A percentile compares a stretch with the other conserved stretches of the same genome.
Conservation (phyloP, 2,888 invertebrate species). For the Gastracanthus pulcherrimus region DNA sequence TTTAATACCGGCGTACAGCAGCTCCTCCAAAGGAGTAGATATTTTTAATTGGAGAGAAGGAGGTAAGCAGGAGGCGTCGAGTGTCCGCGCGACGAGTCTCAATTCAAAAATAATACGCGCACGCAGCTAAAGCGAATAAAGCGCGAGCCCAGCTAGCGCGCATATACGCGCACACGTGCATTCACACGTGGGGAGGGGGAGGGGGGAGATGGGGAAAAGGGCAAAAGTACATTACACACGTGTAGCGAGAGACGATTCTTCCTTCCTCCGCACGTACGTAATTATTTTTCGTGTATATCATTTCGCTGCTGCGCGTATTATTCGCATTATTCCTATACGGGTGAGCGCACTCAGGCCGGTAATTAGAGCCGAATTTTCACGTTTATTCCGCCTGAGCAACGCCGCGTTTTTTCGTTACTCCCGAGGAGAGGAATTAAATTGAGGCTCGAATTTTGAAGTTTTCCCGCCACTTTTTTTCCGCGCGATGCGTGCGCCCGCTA, state of each 20-base stretch:
- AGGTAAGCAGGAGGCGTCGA: no score
- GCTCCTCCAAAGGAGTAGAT: not conserved
- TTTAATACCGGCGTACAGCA: not conserved
- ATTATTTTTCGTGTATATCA: conserved; percentile 22
- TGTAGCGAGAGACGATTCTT: no score
- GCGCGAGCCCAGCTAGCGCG: not conserved
- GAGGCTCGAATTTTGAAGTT: conserved; percentile 25
- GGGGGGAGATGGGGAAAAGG: not conserved
- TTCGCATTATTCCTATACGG: not conserved
- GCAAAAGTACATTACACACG: no score
- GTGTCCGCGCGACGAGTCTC: not conserved
- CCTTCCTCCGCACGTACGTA: no score
- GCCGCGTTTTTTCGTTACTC: not conserved
- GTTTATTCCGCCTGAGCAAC: not conserved
- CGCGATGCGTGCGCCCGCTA: not conserved
- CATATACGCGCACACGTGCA: no score
- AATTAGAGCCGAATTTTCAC: conserved; percentile 28
- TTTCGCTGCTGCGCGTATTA: not conserved
- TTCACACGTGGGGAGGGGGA: not conserved
- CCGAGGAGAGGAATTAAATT: not conserved
- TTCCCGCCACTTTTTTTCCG: not conserved
- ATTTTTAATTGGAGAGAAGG: not conserved
- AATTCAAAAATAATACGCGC: not conserved
- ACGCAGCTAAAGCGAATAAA: not conserved
- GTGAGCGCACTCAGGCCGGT: conserved; percentile 16